Evolutionary conservation across 1,140 invertebrate species (phyloP).

Genomic region (Panagrolaimus sp.): DNA sequence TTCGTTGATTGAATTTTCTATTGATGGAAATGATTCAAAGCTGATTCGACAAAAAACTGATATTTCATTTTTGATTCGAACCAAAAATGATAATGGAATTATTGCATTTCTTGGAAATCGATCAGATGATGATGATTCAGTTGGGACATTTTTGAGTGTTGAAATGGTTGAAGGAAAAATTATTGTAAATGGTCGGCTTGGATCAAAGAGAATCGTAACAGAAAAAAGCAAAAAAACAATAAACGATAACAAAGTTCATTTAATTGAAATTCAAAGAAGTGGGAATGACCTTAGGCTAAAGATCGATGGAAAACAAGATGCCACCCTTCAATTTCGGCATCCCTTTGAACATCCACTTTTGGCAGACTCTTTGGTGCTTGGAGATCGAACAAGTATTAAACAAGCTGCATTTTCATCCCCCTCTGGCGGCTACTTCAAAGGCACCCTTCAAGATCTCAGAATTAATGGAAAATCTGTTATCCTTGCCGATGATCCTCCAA

Average conservation of each 20-base stretch:
- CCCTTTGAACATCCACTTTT: constrained; percentile 49
- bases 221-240: constrained; percentile 10
- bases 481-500: constrained; percentile 61
- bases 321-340: constrained; percentile 26
- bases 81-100: constrained; percentile 68
- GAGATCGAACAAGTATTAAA: constrained; percentile 40
- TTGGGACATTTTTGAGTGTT: constrained; percentile 65
- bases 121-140: constrained; percentile 31
- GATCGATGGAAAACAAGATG: constrained; percentile 66
- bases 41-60: constrained; percentile 66
- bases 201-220: constrained; percentile 19
- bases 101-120: constrained; percentile 76
- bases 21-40: constrained; percentile 16
- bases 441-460: constrained; percentile 86
- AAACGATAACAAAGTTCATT: constrained; percentile 45
- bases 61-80: constrained; percentile 85
- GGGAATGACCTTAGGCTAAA: constrained; percentile 30
- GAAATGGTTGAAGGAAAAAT: constrained; percentile 32
- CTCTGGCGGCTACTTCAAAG: constrained; percentile 69
- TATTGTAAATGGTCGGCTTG: constrained; percentile 23
- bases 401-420: neutral
- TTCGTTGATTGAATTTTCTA: constrained; percentile 3
- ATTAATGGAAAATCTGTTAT: constrained; percentile 64
- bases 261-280: constrained; percentile 30
- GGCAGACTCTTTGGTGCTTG: constrained; percentile 52